Evolutionary conservation across 2,797 vertebrate species (phyloP).

Genomic region (Xenops minutus): DNA sequence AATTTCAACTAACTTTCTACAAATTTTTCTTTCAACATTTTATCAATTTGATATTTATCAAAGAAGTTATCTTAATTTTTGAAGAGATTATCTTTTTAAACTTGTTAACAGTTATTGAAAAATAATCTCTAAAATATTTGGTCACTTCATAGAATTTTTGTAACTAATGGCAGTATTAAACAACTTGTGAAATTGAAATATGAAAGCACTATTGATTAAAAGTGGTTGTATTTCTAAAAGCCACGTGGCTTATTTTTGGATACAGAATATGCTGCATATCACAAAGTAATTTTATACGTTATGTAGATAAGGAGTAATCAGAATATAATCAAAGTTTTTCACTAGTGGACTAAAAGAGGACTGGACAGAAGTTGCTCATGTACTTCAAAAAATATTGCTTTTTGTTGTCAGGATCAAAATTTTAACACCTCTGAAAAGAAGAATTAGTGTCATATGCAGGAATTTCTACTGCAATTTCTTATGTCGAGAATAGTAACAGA

Average conservation of each 20-base stretch:
- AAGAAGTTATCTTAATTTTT: background rate
- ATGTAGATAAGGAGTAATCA: background rate
- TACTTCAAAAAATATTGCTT: background rate
- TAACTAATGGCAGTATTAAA: background rate
- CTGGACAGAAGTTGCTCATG: background rate
- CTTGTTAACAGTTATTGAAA: background rate
- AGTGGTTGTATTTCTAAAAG: background rate
- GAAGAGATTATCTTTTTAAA: background rate
- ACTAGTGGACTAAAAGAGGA: background rate
- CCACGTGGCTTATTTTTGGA: background rate
- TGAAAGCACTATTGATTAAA: background rate
- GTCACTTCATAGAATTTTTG: background rate
- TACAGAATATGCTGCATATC: background rate
- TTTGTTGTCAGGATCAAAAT: background rate
- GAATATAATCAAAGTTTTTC: background rate
- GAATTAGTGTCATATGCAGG: background rate
- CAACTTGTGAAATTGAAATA: background rate
- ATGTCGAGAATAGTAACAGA: background rate
- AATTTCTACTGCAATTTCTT: background rate
- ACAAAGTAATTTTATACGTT: background rate
- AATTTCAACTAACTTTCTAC: background rate
- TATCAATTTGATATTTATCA: background rate
- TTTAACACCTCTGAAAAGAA: background rate
- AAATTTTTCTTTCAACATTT: background rate
- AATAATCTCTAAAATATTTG: background rate